Percentiles rank a stretch among this genome's conserved stretches.
Evolutionary conservation across 2,113 vertebrate species (phyloP).

Genomic region (Lophius piscatorius): DNA sequence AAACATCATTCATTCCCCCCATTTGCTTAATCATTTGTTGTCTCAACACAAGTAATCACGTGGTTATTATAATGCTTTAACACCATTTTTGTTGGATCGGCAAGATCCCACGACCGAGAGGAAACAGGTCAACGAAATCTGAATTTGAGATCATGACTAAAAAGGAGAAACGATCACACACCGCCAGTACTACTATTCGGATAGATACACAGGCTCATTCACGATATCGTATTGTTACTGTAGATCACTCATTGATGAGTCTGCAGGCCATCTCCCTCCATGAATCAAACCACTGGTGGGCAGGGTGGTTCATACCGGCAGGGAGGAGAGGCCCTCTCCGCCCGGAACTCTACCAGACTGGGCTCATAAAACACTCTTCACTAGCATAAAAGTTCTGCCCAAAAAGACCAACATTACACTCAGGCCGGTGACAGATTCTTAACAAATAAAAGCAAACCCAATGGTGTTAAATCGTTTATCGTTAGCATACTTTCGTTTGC

Average conservation of each 20-base stretch:
- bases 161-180: too few species aligned
- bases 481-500: constrained; percentile 64
- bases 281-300: constrained; percentile 39
- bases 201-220: neutral
- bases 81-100: constrained; percentile 6
- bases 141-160: neutral
- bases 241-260: constrained; percentile 17
- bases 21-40: too few species aligned
- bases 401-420: neutral
- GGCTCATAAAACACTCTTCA: neutral
- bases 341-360: constrained; percentile 36
- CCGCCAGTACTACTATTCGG: too few species aligned
- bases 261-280: constrained; percentile 39
- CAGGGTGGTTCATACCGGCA: constrained; percentile 54
- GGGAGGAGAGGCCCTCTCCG: constrained; percentile 46
- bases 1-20: too few species aligned
- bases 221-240: neutral
- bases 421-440: accelerated
- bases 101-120: neutral
- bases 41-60: too few species aligned
- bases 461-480: neutral
- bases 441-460: too few species aligned
- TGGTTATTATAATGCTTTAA: too few species aligned
- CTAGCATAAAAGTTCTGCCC: neutral
- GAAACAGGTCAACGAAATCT: neutral